Percentiles rank a stretch among this genome's conserved stretches.
These are phyloP conservation scores for Gymnopithys bicolor DNA, from an alignment of 2,797 vertebrate species.

Conservation along the genomic window DNA sequence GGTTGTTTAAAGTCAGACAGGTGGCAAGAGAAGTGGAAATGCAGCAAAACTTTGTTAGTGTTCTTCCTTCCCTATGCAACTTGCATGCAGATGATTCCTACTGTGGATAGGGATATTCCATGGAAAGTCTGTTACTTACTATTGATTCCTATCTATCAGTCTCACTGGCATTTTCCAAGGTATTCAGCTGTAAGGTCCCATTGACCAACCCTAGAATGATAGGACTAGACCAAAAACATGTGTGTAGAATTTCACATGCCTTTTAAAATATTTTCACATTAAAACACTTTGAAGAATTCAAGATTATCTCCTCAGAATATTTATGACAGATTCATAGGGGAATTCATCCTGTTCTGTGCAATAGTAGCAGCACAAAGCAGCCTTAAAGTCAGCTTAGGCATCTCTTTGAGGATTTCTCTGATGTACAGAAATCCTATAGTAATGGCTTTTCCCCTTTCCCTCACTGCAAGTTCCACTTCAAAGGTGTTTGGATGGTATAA, in stretches of 20 bases:
- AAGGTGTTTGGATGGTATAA: not conserved
- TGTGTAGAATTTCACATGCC: not conserved
- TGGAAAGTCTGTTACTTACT: not conserved
- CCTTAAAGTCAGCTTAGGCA: conserved; percentile 52
- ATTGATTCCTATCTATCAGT: not conserved
- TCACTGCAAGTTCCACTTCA: conserved; percentile 10
- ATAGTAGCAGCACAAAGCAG: conserved; percentile 39
- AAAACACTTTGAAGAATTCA: conserved; percentile 40
- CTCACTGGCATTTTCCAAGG: not conserved
- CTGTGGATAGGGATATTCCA: not conserved
- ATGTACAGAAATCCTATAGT: conserved; percentile 20
- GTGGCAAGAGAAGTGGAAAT: not conserved
- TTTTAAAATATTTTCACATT: not conserved
- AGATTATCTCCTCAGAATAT: conserved; percentile 54
- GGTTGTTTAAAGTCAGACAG: not conserved
- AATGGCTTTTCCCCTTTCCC: conserved; percentile 17
- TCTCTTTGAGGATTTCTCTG: conserved; percentile 54
- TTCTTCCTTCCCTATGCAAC: not conserved
- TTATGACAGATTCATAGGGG: conserved; percentile 7
- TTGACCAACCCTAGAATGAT: not conserved
- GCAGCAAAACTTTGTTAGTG: not conserved
- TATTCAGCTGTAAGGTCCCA: not conserved
- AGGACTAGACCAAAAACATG: not conserved
- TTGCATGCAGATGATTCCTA: not conserved
- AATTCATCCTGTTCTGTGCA: conserved; percentile 34